A percentile compares a stretch with the other conserved stretches of the same genome.
Evolutionary conservation across 2,888 invertebrate species (phyloP).

Genomic region (Rhamphomyia laevipes): DNA sequence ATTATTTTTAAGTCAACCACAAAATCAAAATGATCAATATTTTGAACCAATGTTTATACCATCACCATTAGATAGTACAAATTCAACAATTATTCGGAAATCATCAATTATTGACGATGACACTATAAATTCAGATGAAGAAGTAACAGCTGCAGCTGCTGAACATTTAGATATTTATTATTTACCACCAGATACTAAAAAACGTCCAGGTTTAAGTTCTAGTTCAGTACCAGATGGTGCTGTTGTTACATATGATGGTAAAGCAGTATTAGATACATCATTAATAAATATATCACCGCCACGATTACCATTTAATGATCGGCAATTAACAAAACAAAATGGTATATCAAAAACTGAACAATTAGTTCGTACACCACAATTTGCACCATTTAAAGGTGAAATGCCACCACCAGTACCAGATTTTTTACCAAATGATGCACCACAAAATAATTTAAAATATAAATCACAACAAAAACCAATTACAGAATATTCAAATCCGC

Average conservation of each 20-base stretch:
- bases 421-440: conserved; percentile 32
- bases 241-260: conserved; percentile 65
- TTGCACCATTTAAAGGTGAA: conserved; percentile 61
- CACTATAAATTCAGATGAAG: conserved; percentile 13
- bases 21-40: conserved; percentile 44
- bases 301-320: conserved; percentile 24
- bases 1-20: conserved; percentile 37
- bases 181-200: conserved; percentile 53
- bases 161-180: conserved; percentile 62
- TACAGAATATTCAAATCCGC: conserved; percentile 22
- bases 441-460: conserved; percentile 27
- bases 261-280: conserved; percentile 53
- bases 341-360: conserved; percentile 44
- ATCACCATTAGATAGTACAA: conserved; percentile 57
- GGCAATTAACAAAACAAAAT: conserved; percentile 17
- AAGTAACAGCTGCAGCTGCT: conserved; percentile 47
- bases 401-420: conserved; percentile 48
- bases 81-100: conserved; percentile 20
- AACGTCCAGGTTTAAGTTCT: conserved; percentile 21
- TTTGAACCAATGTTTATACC: conserved; percentile 76
- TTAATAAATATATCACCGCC: conserved; percentile 45
- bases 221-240: conserved; percentile 40
- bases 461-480: conserved; percentile 24
- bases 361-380: conserved; percentile 56
- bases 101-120: conserved; percentile 19